Conservation (phyloP, 2,113 vertebrate species). For the Sinocyclocheilus anophthalmus region DNA sequence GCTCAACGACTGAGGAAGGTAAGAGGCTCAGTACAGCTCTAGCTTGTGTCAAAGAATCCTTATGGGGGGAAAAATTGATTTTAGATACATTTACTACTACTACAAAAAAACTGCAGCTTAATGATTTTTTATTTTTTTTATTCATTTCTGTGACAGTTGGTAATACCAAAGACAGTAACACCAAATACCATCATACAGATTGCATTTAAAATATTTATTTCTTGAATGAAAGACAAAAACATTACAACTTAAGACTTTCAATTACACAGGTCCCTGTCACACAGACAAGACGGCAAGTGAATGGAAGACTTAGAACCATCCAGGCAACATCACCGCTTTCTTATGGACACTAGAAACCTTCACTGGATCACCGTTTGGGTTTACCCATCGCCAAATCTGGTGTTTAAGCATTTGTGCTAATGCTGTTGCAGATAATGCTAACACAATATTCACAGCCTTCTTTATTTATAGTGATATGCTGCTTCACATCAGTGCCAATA, state of each 20-base stretch:
- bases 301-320: constrained; percentile 75
- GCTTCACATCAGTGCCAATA: constrained; percentile 51
- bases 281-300: constrained; percentile 75
- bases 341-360: constrained; percentile 47
- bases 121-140: too few relatives aligned
- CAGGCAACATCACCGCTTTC: constrained; percentile 57
- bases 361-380: constrained; percentile 24
- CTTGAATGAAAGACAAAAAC: neutral
- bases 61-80: neutral
- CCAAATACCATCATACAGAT: neutral
- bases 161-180: neutral
- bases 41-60: neutral
- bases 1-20: constrained; percentile 89
- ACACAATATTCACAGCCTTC: constrained; percentile 24
- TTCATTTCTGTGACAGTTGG: neutral
- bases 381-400: constrained; percentile 33
- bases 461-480: constrained; percentile 52
- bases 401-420: neutral
- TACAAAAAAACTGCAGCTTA: neutral
- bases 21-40: neutral
- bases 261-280: constrained; percentile 69
- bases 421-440: constrained; percentile 3
- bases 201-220: neutral
- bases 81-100: neutral
- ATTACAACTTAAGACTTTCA: constrained; percentile 45